A percentile compares a stretch with the other conserved stretches of the same genome.
Conservation (phyloP, 2,113 vertebrate genomes). For the Rafetus swinhoei region DNA sequence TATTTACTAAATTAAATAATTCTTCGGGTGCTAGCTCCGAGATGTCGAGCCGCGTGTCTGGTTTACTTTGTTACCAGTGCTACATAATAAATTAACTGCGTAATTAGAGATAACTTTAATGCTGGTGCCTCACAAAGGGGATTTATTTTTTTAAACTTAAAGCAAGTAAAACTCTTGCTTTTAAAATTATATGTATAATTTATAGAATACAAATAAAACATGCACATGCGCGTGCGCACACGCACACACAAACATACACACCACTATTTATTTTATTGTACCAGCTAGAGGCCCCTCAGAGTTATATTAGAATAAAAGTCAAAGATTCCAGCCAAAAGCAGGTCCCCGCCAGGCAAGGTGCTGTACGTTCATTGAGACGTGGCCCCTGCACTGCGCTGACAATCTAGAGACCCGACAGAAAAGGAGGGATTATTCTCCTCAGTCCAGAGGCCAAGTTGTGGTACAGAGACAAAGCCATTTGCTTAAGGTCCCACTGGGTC, state of each 20-base stretch:
- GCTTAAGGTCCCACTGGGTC: background rate
- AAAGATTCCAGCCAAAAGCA: background rate
- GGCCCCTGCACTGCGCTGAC: background rate
- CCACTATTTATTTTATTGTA: background rate
- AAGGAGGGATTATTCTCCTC: background rate
- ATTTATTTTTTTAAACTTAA: background rate
- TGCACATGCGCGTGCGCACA: too few species aligned
- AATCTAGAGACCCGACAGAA: background rate
- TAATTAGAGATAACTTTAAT: slow-evolving; percentile 72
- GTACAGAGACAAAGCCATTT: background rate
- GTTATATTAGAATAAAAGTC: background rate
- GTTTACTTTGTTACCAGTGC: slow-evolving; percentile 57
- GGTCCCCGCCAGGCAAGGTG: background rate
- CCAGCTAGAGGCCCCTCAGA: background rate
- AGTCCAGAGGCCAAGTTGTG: background rate
- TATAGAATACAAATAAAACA: background rate
- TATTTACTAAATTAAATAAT: slow-evolving; percentile 78
- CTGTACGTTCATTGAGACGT: too few species aligned
- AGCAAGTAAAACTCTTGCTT: background rate
- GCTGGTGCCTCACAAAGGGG: slow-evolving; percentile 56
- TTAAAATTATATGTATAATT: background rate
- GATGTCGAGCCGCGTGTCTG: slow-evolving; percentile 40
- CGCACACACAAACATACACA: background rate
- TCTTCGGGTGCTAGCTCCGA: slow-evolving; percentile 49
- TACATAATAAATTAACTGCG: slow-evolving; percentile 68